A percentile compares a stretch with the other conserved stretches of the same genome.
Evolutionary conservation across 2,113 vertebrate species (phyloP).

Genomic region (Seriola quinqueradiata): DNA sequence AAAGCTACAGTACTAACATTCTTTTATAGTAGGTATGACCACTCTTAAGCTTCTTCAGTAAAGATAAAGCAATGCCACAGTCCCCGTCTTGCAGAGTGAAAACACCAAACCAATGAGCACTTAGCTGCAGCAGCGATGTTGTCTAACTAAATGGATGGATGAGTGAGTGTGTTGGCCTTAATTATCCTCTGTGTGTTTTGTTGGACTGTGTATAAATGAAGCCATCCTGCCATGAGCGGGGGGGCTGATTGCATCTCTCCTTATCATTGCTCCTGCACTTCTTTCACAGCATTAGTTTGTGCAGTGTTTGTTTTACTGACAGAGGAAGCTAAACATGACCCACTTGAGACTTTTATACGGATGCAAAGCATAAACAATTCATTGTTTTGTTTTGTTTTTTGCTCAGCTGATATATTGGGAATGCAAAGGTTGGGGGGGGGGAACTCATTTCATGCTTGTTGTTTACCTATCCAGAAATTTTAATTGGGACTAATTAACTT

Average conservation of each 20-base stretch:
- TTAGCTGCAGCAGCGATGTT: neutral
- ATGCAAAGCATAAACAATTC: slow-evolving; percentile 50
- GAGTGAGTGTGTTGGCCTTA: slow-evolving; percentile 20
- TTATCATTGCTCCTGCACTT: slow-evolving; percentile 26
- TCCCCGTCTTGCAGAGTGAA: neutral
- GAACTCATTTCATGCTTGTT: slow-evolving; percentile 72
- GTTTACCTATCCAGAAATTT: slow-evolving; percentile 73
- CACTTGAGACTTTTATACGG: slow-evolving; percentile 33
- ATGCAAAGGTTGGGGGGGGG: slow-evolving; percentile 54
- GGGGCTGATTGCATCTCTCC: slow-evolving; percentile 34
- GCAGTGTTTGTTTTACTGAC: slow-evolving; percentile 24
- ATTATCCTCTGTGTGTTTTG: slow-evolving; percentile 36
- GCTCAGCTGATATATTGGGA: slow-evolving; percentile 45
- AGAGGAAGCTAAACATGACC: slow-evolving; percentile 43
- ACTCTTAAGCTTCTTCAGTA: neutral
- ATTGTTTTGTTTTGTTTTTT: slow-evolving; percentile 22
- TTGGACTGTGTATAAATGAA: slow-evolving; percentile 27
- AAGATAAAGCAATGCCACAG: neutral
- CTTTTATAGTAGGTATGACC: too few species aligned
- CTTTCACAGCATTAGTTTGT: slow-evolving; percentile 22
- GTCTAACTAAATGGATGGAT: slow-evolving; percentile 15
- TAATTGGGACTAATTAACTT: slow-evolving; percentile 71
- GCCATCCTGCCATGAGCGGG: neutral
- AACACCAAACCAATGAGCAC: neutral
- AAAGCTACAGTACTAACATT: too few species aligned